Evolutionary conservation across 1,140 invertebrate species (phyloP).

Genomic region (Panulirus ornatus): DNA sequence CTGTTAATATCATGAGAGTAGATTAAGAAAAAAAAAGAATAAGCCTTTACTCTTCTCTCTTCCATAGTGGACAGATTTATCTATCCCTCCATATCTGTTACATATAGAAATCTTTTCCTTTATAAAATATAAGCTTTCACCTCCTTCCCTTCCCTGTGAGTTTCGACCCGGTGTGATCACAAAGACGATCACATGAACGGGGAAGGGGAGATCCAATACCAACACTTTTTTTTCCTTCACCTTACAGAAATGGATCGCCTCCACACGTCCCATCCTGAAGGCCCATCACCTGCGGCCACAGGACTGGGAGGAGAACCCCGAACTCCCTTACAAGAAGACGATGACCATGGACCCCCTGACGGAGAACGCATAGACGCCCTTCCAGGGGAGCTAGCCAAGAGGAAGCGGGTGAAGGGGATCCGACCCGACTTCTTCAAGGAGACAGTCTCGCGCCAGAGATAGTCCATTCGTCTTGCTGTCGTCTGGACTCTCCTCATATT

Average conservation of each 20-base stretch:
- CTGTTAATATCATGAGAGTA: too few relatives aligned
- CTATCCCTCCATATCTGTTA: too few relatives aligned
- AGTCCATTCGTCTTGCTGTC: background rate
- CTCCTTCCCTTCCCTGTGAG: too few relatives aligned
- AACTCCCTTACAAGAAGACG: constrained; percentile 72
- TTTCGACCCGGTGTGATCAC: too few relatives aligned
- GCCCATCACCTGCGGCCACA: constrained; percentile 74
- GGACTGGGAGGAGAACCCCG: constrained; percentile 72
- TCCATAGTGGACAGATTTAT: too few relatives aligned
- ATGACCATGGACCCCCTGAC: constrained; percentile 74
- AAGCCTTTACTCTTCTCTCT: too few relatives aligned
- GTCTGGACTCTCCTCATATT: background rate
- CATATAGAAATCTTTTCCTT: too few relatives aligned
- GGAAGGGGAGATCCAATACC: too few relatives aligned
- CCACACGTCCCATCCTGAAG: constrained; percentile 74
- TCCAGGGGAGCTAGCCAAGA: background rate
- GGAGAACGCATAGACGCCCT: constrained; percentile 46
- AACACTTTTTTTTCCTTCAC: too few relatives aligned
- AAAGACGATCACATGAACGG: too few relatives aligned
- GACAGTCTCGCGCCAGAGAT: background rate
- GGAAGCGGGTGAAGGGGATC: background rate
- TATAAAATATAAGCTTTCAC: too few relatives aligned
- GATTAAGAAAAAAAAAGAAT: too few relatives aligned
- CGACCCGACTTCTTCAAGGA: background rate
- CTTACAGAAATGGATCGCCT: constrained; percentile 73